phyloP scores from a whole-genome alignment of 2,888 invertebrate genomes.

The Gisinianus flammeolus region DNA sequence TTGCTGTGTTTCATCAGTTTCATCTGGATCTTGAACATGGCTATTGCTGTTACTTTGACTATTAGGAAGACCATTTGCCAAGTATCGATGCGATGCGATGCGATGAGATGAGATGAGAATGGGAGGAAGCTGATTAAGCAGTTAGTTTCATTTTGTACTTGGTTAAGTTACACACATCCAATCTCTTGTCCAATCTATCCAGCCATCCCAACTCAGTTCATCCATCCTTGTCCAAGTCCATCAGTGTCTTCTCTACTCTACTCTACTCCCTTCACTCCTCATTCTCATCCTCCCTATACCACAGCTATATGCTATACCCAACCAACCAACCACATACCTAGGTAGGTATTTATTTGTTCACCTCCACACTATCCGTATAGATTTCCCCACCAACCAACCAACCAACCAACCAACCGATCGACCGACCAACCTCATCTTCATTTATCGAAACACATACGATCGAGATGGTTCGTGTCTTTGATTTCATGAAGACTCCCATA shows the following conservation, averaged over 20 bases:
- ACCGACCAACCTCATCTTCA: too few species aligned
- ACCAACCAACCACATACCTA: too few species aligned
- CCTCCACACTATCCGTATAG: not conserved
- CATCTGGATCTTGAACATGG: not conserved
- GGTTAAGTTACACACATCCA: conserved; percentile 39
- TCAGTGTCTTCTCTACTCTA: not conserved
- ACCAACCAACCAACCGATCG: too few species aligned
- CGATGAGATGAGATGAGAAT: conserved; percentile 24
- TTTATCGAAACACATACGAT: too few species aligned
- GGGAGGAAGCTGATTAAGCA: conserved; percentile 57
- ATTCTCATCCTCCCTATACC: not conserved
- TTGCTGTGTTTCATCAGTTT: not conserved
- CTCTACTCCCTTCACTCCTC: not conserved
- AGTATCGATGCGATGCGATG: conserved; percentile 11
- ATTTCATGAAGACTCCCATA: too few species aligned
- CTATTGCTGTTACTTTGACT: too few species aligned
- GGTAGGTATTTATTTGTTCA: not conserved
- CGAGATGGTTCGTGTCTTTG: too few species aligned
- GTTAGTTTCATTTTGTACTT: conserved; percentile 48
- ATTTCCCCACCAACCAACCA: too few species aligned
- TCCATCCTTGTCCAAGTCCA: conserved; percentile 1
- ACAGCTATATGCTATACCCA: not conserved
- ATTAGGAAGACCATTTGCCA: conserved; percentile 1
- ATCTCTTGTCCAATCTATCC: conserved; percentile 37
- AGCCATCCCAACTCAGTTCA: conserved; percentile 5